Evolutionary conservation across 1,140 invertebrate genomes (phyloP).

Genomic region (Drosophila parabipectinata): DNA sequence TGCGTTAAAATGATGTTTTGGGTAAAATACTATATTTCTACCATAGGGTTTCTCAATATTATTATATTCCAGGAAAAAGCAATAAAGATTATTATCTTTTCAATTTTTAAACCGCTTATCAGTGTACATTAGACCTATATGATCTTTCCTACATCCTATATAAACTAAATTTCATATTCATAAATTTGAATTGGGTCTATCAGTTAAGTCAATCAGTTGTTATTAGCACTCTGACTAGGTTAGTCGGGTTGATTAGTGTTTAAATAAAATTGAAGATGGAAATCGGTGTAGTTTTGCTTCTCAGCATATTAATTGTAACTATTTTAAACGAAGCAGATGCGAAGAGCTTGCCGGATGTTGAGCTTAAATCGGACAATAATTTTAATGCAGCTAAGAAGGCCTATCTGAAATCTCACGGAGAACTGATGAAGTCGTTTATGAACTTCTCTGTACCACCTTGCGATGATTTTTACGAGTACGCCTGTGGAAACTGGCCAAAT

Average conservation of each 20-base stretch:
- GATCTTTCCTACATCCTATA: too few species aligned
- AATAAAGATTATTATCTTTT: too few species aligned
- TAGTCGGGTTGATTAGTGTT: neutral
- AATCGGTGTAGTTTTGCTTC: neutral
- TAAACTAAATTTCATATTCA: too few species aligned
- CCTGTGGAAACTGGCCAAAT: slow-evolving; percentile 86
- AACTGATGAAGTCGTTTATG: slow-evolving; percentile 85
- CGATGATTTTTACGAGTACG: slow-evolving; percentile 89
- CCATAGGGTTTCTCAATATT: too few species aligned
- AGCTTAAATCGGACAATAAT: neutral
- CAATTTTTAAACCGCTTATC: too few species aligned
- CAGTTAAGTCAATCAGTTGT: neutral
- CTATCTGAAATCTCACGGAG: slow-evolving; percentile 82
- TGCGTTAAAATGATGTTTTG: too few species aligned
- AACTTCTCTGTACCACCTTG: slow-evolving; percentile 87
- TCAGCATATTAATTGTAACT: neutral
- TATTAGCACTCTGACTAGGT: neutral
- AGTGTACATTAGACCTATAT: too few species aligned
- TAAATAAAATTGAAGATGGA: neutral
- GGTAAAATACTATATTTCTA: too few species aligned
- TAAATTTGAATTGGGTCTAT: too few species aligned
- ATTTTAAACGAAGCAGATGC: neutral
- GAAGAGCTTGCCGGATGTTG: neutral
- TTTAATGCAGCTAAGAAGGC: neutral
- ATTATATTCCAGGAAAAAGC: too few species aligned